A percentile compares a stretch with the other conserved stretches of the same genome.
Evolutionary conservation across 2,888 invertebrate species (phyloP).

Genomic region (Vannuccia rotundouncinata): DNA sequence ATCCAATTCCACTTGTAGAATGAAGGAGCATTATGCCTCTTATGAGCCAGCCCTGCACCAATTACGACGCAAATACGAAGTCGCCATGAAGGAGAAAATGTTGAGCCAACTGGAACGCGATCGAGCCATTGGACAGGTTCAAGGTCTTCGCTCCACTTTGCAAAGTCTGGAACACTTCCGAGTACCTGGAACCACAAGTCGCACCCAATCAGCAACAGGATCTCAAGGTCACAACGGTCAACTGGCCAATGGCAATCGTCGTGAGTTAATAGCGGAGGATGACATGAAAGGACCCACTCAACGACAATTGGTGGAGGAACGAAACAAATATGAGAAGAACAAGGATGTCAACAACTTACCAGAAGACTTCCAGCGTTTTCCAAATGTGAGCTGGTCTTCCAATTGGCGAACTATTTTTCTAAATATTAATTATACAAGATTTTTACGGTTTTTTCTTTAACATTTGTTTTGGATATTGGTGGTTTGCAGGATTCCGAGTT

Average conservation of each 20-base stretch:
- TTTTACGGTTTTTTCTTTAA: too few species aligned
- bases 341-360: conserved; percentile 45
- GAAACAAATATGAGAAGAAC: conserved; percentile 42
- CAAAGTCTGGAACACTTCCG: conserved; percentile 35
- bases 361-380: conserved; percentile 46
- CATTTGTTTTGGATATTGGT: too few species aligned
- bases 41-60: conserved; percentile 55
- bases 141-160: conserved; percentile 39
- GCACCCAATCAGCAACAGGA: not conserved
- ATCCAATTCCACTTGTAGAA: too few species aligned
- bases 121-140: conserved; percentile 53
- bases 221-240: not conserved
- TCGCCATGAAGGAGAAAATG: conserved; percentile 57
- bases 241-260: not conserved
- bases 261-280: conserved; percentile 43
- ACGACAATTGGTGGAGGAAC: conserved; percentile 45
- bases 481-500: conserved; percentile 52
- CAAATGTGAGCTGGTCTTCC: conserved; percentile 48
- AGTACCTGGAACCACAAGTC: conserved; percentile 5
- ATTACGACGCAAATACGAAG: conserved; percentile 54
- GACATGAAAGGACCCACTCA: conserved; percentile 51
- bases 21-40: conserved; percentile 53
- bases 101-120: conserved; percentile 54
- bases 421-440: too few species aligned
- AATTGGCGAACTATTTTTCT: too few species aligned